Percentiles rank a stretch among this genome's conserved stretches.
phyloP scores from a whole-genome alignment of 2,113 vertebrate genomes.

The Caranx melampygus region DNA sequence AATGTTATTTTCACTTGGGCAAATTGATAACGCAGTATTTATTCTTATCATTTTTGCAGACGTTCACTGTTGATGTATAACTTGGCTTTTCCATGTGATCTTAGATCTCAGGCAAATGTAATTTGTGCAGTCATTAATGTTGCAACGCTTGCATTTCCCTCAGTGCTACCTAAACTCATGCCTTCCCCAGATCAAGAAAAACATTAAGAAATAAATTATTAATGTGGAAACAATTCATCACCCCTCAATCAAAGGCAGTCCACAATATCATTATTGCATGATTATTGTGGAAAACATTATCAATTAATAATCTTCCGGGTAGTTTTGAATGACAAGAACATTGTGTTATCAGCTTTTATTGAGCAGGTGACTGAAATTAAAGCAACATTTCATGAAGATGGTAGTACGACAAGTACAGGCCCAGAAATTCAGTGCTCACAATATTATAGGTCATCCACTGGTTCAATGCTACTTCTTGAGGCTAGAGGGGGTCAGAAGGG shows the following conservation, averaged over 20 bases:
- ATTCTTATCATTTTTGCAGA: conserved; percentile 1
- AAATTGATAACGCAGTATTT: not conserved
- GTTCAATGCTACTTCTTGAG: not conserved
- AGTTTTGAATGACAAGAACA: conserved; percentile 21
- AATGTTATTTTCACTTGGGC: not conserved
- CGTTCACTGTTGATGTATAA: not conserved
- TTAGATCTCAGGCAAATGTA: conserved; percentile 10
- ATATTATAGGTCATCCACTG: not conserved
- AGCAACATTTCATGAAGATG: not conserved
- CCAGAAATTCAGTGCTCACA: not conserved
- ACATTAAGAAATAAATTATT: not conserved
- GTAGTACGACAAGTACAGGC: not conserved
- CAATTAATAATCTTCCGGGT: not conserved
- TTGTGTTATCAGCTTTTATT: conserved; percentile 20
- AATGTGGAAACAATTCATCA: not conserved
- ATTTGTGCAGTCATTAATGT: conserved; percentile 1
- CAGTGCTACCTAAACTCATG: not conserved
- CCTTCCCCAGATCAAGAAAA: not conserved
- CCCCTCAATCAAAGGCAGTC: not conserved
- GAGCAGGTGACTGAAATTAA: not conserved
- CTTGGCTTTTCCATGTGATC: not conserved
- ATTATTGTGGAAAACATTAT: not conserved
- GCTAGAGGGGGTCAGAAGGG: not conserved
- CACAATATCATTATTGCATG: not conserved
- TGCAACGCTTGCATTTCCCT: not conserved